Evolutionary conservation across 2,113 vertebrate genomes (phyloP), one percentile per base, ranked within the genome.

Genomic region (Megalops atlanticus): DNA sequence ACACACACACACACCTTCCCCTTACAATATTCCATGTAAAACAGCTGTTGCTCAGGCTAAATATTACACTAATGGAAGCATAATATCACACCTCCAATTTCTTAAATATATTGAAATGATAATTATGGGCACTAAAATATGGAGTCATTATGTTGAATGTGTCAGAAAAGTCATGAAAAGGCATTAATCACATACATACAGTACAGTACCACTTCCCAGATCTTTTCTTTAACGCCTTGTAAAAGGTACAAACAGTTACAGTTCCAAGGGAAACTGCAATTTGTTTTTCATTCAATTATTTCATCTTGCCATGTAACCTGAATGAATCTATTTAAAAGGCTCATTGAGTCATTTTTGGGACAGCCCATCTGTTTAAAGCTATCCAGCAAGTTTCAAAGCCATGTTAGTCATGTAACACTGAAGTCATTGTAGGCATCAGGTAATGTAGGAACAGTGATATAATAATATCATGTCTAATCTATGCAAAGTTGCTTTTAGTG

Each of bases 211-310:
- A 87, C 91, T 93, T 95, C 94, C 95, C 93, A 91, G 92, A 95
- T 92, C 91, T 91, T 95, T 95, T 94, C 93, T 94, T 94, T 94
- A 94, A 94, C 92, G 93, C 93, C 92, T 91, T 89, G 91, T 93
- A 93, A 93, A n/a, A 94, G 92, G 91, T 91, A 93, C 92, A 95
- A 95, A 95, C 94, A 95, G 93, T 91, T 89, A 85, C 18, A 72
- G 87, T 86, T 95, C 88, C 94, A 68, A 81, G 95, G 95, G 94
- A 94, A 92, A 92, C 93, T 89, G 93, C 95, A 94, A 95, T 94
- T 95, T 96, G 94, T 94, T 96, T 97, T 97, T 97, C 93, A 96
- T 96, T 94, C 94, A 96, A 93, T 94, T 70, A 95, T 96, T 97
- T 95, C 93, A 95, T 94, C 94, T 94, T 88, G 91, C 92, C 91